phyloP scores from a whole-genome alignment of 2,797 vertebrate genomes.

The Halcyon chelicuti region DNA sequence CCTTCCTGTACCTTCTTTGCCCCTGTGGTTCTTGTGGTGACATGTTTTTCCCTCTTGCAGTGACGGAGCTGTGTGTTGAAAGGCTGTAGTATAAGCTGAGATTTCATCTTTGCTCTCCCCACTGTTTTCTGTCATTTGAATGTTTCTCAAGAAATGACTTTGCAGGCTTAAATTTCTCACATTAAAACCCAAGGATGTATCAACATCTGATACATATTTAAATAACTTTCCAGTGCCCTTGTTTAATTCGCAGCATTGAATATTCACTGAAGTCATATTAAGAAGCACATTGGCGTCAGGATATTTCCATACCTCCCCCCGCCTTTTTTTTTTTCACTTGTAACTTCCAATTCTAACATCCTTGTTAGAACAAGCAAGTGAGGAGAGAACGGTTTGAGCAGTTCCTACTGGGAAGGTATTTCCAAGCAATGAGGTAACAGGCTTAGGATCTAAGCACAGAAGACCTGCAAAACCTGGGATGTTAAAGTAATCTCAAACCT shows the following conservation, averaged over 20 bases:
- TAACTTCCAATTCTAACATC: not conserved
- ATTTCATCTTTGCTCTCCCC: not conserved
- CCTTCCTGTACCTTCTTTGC: not conserved
- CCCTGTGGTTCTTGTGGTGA: not conserved
- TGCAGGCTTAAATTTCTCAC: not conserved
- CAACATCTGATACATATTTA: conserved; percentile 18
- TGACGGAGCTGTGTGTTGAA: accelerated
- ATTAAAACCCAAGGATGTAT: not conserved
- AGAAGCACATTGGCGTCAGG: not conserved
- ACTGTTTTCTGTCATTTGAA: not conserved
- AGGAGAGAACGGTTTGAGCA: not conserved
- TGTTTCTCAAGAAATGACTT: not conserved
- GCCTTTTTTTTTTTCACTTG: not conserved
- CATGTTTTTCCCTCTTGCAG: not conserved
- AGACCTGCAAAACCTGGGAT: not conserved
- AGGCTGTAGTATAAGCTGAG: not conserved
- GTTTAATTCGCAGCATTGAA: conserved; percentile 17
- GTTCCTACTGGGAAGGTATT: not conserved
- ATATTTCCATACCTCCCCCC: not conserved
- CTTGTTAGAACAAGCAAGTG: not conserved
- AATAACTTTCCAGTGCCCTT: conserved; percentile 33
- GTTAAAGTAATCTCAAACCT: conserved; percentile 29
- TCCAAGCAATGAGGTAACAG: not conserved
- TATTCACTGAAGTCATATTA: conserved; percentile 16
- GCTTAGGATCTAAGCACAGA: not conserved